Conservation (phyloP, 2,888 invertebrate species). For the Byasa hedistus region DNA sequence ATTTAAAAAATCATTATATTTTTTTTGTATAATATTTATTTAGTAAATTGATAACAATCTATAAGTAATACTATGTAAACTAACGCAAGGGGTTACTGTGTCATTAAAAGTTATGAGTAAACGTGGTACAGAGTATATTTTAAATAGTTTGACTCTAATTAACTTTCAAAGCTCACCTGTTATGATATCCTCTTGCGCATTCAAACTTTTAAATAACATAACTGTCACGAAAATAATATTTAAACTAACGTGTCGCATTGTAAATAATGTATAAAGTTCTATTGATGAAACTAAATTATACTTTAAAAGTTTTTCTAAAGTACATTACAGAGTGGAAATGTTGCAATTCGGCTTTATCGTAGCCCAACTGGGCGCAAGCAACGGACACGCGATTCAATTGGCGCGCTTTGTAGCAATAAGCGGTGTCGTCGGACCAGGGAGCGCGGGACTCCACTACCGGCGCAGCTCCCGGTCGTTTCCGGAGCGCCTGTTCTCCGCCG, state of each 20-base stretch:
- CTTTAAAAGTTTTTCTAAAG: constrained; percentile 35
- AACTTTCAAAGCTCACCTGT: constrained; percentile 49
- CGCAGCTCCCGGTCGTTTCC: constrained; percentile 61
- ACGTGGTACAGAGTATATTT: too few species aligned
- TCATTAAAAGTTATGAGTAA: too few species aligned
- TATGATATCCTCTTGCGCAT: constrained; percentile 53
- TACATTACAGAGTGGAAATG: constrained; percentile 51
- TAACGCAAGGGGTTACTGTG: too few species aligned
- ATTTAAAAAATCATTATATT: too few species aligned
- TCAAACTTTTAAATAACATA: constrained; percentile 42
- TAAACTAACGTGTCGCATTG: constrained; percentile 47
- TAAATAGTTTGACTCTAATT: not conserved
- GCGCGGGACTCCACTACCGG: constrained; percentile 59
- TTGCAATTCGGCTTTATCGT: constrained; percentile 53
- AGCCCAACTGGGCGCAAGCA: constrained; percentile 57
- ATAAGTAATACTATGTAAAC: too few species aligned
- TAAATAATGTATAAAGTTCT: constrained; percentile 35
- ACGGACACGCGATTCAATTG: constrained; percentile 77
- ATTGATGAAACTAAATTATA: constrained; percentile 25
- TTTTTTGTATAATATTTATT: too few species aligned
- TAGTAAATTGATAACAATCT: too few species aligned
- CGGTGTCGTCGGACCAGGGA: constrained; percentile 60
- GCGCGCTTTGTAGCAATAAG: constrained; percentile 69
- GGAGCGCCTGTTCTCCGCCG: constrained; percentile 54
- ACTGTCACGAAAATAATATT: constrained; percentile 42